A percentile compares a stretch with the other conserved stretches of the same genome.
Conservation (phyloP, 2,888 invertebrate species). For the Chaetoderma sp. region DNA sequence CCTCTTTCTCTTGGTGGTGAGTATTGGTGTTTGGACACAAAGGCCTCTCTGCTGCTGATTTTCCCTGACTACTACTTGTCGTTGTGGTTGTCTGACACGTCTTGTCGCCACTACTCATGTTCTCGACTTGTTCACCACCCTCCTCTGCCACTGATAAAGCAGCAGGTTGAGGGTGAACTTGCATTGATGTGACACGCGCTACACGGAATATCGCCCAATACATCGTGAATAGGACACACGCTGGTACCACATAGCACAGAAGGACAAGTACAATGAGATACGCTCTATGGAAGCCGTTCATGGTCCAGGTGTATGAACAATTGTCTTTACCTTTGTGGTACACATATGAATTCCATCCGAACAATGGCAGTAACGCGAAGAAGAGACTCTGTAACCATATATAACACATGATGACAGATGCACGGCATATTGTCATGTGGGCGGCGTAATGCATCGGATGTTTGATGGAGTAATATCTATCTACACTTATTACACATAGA, state of each 20-base stretch:
- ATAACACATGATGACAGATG: conserved; percentile 15
- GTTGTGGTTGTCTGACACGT: no score
- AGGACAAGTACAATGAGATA: conserved; percentile 28
- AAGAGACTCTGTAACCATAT: conserved; percentile 25
- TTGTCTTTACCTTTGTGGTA: conserved; percentile 17
- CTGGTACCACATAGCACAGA: conserved; percentile 36
- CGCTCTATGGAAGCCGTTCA: neutral
- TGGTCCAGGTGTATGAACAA: conserved; percentile 36
- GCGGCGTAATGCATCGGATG: conserved; percentile 43
- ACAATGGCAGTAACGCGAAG: conserved; percentile 29
- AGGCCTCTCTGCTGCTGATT: no score
- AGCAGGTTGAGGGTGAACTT: conserved; percentile 9
- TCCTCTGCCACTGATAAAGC: neutral
- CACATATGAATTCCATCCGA: conserved; percentile 32
- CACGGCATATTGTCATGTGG: conserved; percentile 33
- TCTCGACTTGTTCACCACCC: conserved; percentile 3
- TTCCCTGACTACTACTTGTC: no score
- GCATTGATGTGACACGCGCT: conserved; percentile 32
- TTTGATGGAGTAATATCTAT: conserved; percentile 40
- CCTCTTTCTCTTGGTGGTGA: neutral
- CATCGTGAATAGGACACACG: conserved; percentile 31
- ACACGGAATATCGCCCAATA: conserved; percentile 40
- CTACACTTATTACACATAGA: conserved; percentile 38
- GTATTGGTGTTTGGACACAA: neutral
- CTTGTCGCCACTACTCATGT: no score